Conservation (phyloP, 2,113 vertebrate genomes). For the Apodemus sylvaticus region DNA sequence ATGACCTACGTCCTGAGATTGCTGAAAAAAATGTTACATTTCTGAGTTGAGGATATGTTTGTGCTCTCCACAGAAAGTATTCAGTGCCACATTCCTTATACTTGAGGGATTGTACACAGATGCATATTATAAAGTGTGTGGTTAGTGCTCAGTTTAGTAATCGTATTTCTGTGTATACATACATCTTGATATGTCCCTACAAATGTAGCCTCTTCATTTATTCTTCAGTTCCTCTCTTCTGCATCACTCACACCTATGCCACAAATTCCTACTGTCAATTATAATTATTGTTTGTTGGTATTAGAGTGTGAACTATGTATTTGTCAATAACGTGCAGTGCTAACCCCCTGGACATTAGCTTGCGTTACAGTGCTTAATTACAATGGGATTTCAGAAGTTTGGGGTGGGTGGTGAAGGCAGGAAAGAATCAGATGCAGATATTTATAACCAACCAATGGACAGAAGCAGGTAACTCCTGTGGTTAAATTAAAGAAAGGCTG, state of each 20-base stretch:
- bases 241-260: slow-evolving; percentile 76
- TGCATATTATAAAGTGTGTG: background rate
- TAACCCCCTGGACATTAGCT: slow-evolving; percentile 78
- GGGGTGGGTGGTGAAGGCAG: background rate
- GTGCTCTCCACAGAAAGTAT: background rate
- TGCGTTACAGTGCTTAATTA: slow-evolving; percentile 59
- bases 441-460: too few relatives aligned
- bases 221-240: slow-evolving; percentile 65
- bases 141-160: background rate
- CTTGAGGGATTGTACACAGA: background rate
- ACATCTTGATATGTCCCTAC: slow-evolving; percentile 20
- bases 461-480: too few relatives aligned
- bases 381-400: slow-evolving; percentile 34
- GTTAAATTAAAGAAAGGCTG: too few relatives aligned
- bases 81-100: background rate
- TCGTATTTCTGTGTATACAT: background rate
- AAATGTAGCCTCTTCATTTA: slow-evolving; percentile 64
- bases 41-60: background rate
- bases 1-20: too few relatives aligned
- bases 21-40: background rate
- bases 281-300: slow-evolving; percentile 72
- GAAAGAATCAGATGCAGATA: too few relatives aligned
- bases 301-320: slow-evolving; percentile 78
- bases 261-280: slow-evolving; percentile 72
- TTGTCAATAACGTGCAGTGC: slow-evolving; percentile 79